Evolutionary conservation across 1,140 invertebrate species (phyloP), one percentile per base, ranked within the genome.

Genomic region (Drosophila kepulauana): DNA sequence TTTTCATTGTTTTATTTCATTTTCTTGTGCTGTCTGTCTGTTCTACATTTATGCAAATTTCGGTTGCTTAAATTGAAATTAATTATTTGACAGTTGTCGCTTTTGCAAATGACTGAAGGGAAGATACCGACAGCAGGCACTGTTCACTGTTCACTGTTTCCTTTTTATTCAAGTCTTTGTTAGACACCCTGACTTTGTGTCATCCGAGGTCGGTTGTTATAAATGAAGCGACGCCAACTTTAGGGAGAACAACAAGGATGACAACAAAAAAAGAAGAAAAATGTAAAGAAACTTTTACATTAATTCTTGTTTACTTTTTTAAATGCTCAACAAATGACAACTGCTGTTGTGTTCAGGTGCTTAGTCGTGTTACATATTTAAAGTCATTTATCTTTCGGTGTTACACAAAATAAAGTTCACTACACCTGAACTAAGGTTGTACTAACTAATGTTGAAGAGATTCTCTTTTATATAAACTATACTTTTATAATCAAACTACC

Each of bases 1-100:
- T 51, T 72, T 38, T 38, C 52, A 64, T 54, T 71, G 30, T 67
- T 79, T 54, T 15, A 56, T 15, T 65, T 28, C 25, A 43, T 66
- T 63, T 65, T 20, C 30, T 35, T 41, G 16, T 43, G n/a, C 48
- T 52, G 28, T 41, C 41, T 43, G 30, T 46, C 41, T 43, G 30
- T 46, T 54, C 70, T 73, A 72, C 78, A 85, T 89, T 88, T 88
- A 88, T 89, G 85, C 70, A 88, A 84, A 88, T 88, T 89, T 76
- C 54, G 79, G 75, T 88, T 88, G 84, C 86, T 88, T 88, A 89
- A 88, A 88, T 88, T 88, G 81, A 88, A 88, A 88, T 88, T 88
- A 88, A 88, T 88, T 88, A 88, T 88, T 88, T 88, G 81, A 84
- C 84, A 88, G 84, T 88, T 88, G 84, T 87, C 78, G 79, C 79